Evolutionary conservation across 2,797 vertebrate genomes (phyloP), one percentile per base, ranked within the genome.

Genomic region (Hippoglossus hippoglossus): DNA sequence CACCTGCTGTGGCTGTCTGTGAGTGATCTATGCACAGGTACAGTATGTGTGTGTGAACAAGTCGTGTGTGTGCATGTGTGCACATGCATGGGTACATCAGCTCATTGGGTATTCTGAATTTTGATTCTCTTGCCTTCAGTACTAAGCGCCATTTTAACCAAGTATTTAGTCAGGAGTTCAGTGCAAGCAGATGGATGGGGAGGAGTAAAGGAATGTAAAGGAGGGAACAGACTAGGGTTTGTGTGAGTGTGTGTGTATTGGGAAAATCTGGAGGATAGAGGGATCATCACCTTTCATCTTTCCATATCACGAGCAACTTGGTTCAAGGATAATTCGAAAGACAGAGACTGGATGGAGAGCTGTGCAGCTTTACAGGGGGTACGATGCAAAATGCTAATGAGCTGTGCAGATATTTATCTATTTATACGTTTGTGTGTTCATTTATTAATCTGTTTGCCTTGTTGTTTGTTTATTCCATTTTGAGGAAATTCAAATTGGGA

Each of bases 401-500:
- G 53, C 58, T 64, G 28, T 34, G 55, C 49, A 71, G 21, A 77
- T 72, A 69, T 82, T 67, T 57, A 73, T 85, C 36, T 63, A 62
- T 85, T 79, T 47, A 52, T 79, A 49, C 63, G 54, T 79, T 76
- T 71, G 65, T 67, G 67, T 63, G 52, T 71, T 84, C 75, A 77
- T 73, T 79, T 82, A 81, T 80, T 82, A 64, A 86, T 82, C 55
- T 68, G 68, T 85, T 86, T 71, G 65, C 77, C 55, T 22, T 21
- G 16, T 28, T 70, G 41, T 44, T 67, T 79, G 46, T 68, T 82
- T 67, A 62, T 80, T 75, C 67, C 1, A 49, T 61, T 80, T 80
- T 36, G 13, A 56, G 8, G 19, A 34, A 41, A 69, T 81, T 58
- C 75, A 67, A 73, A 67, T 54, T 18, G 18, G 47, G 24, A 21